phyloP scores from a whole-genome alignment of 2,888 invertebrate species.

The Ophion ventricosus region DNA sequence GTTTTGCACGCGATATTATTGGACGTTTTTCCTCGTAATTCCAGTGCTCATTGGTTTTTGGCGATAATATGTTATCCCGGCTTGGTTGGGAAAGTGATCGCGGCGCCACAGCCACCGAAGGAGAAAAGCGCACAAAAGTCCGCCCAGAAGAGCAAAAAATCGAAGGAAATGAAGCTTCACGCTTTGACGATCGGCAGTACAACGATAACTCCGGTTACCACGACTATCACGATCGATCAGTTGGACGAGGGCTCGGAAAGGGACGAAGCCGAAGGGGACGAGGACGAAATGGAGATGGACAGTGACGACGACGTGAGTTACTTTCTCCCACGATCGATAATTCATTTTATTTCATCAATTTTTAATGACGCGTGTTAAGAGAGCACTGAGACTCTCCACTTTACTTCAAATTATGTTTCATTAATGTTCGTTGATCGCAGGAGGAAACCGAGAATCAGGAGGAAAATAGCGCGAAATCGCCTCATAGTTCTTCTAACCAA shows the following conservation, averaged over 20 bases:
- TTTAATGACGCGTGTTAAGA: background rate
- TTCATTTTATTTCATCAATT: background rate
- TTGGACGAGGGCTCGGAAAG: conserved; percentile 89
- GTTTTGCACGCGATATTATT: no score
- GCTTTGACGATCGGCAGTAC: conserved; percentile 86
- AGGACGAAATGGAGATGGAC: conserved; percentile 87
- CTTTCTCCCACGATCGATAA: conserved; percentile 25
- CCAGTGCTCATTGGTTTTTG: conserved; percentile 96
- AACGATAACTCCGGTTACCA: conserved; percentile 85
- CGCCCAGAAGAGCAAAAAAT: conserved; percentile 71
- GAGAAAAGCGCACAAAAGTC: conserved; percentile 82
- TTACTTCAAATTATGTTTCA: background rate
- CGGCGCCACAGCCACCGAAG: conserved; percentile 85
- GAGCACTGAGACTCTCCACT: background rate
- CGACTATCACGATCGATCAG: conserved; percentile 86
- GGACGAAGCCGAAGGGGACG: conserved; percentile 92
- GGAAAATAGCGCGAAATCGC: conserved; percentile 52
- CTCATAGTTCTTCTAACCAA: conserved; percentile 44
- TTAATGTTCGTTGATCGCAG: conserved; percentile 49
- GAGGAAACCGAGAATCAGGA: conserved; percentile 71
- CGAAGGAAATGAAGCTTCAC: conserved; percentile 85
- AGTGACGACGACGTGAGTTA: conserved; percentile 81
- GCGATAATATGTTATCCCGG: conserved; percentile 98
- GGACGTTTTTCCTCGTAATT: background rate
- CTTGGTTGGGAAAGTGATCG: conserved; percentile 87